Conservation (phyloP, 2,113 vertebrate species). For the Onychostruthus taczanowskii region DNA sequence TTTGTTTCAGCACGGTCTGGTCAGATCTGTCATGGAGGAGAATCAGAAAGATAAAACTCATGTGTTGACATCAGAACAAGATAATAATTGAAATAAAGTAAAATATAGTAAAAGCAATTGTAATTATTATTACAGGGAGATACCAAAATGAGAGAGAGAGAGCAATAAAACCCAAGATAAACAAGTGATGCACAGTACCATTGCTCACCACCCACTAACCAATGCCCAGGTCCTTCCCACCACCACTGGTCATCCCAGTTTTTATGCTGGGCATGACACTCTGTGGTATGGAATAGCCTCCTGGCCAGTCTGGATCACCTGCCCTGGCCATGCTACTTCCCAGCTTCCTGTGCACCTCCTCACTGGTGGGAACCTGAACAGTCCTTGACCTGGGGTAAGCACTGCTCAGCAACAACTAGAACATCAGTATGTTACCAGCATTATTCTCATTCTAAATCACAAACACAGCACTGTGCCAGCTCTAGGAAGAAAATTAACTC, state of each 20-base stretch:
- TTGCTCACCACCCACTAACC: background rate
- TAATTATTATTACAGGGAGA: background rate
- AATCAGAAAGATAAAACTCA: background rate
- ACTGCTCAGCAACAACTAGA: background rate
- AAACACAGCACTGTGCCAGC: background rate
- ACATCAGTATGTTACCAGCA: background rate
- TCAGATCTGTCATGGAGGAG: background rate
- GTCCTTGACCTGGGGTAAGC: background rate
- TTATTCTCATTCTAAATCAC: background rate
- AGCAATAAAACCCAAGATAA: background rate
- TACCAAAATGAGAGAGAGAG: background rate
- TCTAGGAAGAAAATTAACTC: background rate
- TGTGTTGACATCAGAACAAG: background rate
- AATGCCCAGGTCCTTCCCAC: background rate
- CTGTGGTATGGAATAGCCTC: background rate
- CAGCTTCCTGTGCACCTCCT: background rate
- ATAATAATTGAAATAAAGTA: background rate
- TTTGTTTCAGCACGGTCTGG: background rate
- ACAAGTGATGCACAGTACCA: background rate
- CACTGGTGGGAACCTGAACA: background rate
- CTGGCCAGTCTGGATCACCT: background rate
- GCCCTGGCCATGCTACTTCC: background rate
- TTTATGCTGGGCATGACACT: background rate
- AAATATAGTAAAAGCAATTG: background rate
- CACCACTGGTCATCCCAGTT: background rate